Evolutionary conservation across 2,888 invertebrate genomes (phyloP).

Genomic region (Eudasyphora cyanicolor): DNA sequence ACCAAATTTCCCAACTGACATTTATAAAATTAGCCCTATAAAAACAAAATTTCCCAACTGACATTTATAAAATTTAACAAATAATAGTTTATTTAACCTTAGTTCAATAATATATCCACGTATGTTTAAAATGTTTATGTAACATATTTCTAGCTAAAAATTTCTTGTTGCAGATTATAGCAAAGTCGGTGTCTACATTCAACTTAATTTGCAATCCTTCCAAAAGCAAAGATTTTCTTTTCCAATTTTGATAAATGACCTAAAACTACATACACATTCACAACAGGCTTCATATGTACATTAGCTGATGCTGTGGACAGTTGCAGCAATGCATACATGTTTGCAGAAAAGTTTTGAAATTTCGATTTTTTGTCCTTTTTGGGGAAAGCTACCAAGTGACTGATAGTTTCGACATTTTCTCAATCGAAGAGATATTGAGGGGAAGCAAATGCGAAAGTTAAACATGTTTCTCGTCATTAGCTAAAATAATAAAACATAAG

Average conservation of each 20-base stretch:
- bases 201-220: constrained; percentile 11
- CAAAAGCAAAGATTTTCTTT: constrained; percentile 35
- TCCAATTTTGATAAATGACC: constrained; percentile 60
- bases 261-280: constrained; percentile 34
- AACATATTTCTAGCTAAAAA: no score
- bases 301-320: constrained; percentile 36
- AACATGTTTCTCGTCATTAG: constrained; percentile 53
- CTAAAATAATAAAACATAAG: no score
- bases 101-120: no score
- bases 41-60: no score
- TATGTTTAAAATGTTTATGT: no score
- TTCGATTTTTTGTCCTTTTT: constrained; percentile 17
- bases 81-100: no score
- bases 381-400: not conserved
- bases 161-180: no score
- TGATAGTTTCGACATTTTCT: constrained; percentile 57
- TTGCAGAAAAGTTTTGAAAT: constrained; percentile 52
- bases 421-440: constrained; percentile 14
- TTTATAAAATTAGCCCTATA: no score
- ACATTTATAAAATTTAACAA: no score
- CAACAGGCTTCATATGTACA: constrained; percentile 53
- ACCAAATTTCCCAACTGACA: no score
- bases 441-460: constrained; percentile 15
- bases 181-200: not conserved
- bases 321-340: constrained; percentile 43